phyloP scores from a whole-genome alignment of 2,888 invertebrate species.

The Amphipoea lucens region DNA sequence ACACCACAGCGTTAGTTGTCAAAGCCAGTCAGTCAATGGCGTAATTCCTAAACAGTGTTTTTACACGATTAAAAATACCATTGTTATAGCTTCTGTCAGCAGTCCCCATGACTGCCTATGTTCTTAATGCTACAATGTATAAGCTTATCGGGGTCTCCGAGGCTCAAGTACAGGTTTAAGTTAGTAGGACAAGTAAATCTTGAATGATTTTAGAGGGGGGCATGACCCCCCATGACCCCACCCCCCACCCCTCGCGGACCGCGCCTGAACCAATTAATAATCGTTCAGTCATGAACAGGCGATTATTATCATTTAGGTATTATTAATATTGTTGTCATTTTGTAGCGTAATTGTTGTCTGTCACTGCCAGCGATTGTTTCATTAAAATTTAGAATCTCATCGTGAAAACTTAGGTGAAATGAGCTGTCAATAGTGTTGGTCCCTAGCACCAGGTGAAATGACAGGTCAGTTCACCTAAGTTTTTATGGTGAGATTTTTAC shows the following conservation, averaged over 20 bases:
- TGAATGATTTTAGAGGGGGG: too few species aligned
- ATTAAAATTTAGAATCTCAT: neutral
- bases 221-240: too few species aligned
- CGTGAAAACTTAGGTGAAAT: too few species aligned
- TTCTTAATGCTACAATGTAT: too few species aligned
- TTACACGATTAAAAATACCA: too few species aligned
- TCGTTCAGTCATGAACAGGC: neutral
- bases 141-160: too few species aligned
- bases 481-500: neutral
- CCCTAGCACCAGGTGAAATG: neutral
- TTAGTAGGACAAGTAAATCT: too few species aligned
- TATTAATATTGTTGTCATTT: neutral
- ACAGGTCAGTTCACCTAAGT: neutral
- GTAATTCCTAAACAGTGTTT: conserved; percentile 23
- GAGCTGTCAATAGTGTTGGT: neutral
- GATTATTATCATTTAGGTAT: neutral
- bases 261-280: neutral
- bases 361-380: neutral
- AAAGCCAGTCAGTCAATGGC: conserved; percentile 6
- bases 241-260: too few species aligned
- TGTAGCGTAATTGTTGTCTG: neutral
- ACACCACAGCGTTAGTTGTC: conserved; percentile 1
- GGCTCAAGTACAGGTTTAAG: too few species aligned
- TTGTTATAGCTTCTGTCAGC: too few species aligned
- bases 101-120: too few species aligned